These are phyloP conservation scores for Bedellia somnulentella DNA, from an alignment of 2,888 invertebrate species.

Conservation along the genomic window DNA sequence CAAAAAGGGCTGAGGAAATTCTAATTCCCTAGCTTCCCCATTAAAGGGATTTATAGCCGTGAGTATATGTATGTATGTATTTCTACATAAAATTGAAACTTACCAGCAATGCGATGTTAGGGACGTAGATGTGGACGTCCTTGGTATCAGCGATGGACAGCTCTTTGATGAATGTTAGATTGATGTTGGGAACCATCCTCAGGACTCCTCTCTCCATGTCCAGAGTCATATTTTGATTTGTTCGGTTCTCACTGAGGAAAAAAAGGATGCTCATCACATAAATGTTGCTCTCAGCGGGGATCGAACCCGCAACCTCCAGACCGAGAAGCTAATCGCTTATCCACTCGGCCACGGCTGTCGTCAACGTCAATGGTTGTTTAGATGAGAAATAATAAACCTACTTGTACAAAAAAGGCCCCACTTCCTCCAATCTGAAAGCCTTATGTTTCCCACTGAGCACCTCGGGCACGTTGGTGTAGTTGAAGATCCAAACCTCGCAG, in stretches of 20 bases:
- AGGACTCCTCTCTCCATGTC: conserved; percentile 67
- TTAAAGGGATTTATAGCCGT: no score
- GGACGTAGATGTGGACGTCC: conserved; percentile 62
- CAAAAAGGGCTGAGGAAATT: no score
- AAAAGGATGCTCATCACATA: no score
- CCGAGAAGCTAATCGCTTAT: no score
- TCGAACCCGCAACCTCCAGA: no score
- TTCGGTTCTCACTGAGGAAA: conserved; percentile 65
- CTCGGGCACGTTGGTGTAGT: conserved; percentile 74
- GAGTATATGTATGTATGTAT: no score
- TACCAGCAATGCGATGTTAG: conserved; percentile 77
- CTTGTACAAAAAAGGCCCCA: conserved; percentile 85
- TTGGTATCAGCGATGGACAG: conserved; percentile 68
- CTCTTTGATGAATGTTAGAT: conserved; percentile 63
- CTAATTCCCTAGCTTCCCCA: no score
- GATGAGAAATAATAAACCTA: conserved; percentile 45
- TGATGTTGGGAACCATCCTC: conserved; percentile 63
- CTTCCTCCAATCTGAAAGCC: conserved; percentile 68
- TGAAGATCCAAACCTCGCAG: conserved; percentile 73
- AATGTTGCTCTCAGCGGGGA: no score
- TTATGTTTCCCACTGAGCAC: conserved; percentile 65
- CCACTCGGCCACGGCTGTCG: no score
- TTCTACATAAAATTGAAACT: no score
- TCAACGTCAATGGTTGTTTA: no score
- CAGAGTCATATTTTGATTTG: conserved; percentile 65